Evolutionary conservation across 2,888 invertebrate genomes (phyloP), one percentile per base, ranked within the genome.

Genomic region (Meganola albula): DNA sequence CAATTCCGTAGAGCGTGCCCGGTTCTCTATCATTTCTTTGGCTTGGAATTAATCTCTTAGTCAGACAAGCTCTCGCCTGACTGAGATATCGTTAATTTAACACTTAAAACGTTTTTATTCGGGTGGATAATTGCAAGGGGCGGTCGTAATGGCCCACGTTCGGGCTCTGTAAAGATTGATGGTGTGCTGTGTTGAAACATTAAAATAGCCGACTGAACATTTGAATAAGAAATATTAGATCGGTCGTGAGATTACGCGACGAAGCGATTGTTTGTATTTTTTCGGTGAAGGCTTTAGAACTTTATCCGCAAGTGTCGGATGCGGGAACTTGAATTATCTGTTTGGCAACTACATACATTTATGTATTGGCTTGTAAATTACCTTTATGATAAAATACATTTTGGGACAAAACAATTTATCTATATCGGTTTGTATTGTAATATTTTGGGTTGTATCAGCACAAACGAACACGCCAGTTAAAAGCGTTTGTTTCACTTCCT

Each of bases 31-130:
- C 61, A 54, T 59, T 58, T 59, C 55, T 57, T 61, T 56, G 58
- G 53, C 56, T 60, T 64, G 58, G 68, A 65, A 79, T 80, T 78
- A 78, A 79, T 80, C 76, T 77, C 79, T 75, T 72, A 70, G 69
- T 70, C 61, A 63, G 76, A 74, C 74, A 73, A 73, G 74, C 69
- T 67, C 70, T 68, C 65, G 63, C 69, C 66, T 63, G 63, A 61
- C 67, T 67, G 74, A 80, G 78, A 80, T 80, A 82, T 78, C 80
- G 80, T 80, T 82, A 79, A 82, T 79, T 83, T 80, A 82, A 82
- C 82, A 80, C 79, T 80, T 80, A 79, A 79, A 80, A 76, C 74
- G 80, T 82, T 83, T 82, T 80, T 82, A 82, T 82, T 79, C 80
- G 73, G 73, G 74, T 77, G 77, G 77, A 82, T 82, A 79, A 82